Evolutionary conservation across 2,113 vertebrate genomes (phyloP).

Genomic region (Gobiocypris rarus): DNA sequence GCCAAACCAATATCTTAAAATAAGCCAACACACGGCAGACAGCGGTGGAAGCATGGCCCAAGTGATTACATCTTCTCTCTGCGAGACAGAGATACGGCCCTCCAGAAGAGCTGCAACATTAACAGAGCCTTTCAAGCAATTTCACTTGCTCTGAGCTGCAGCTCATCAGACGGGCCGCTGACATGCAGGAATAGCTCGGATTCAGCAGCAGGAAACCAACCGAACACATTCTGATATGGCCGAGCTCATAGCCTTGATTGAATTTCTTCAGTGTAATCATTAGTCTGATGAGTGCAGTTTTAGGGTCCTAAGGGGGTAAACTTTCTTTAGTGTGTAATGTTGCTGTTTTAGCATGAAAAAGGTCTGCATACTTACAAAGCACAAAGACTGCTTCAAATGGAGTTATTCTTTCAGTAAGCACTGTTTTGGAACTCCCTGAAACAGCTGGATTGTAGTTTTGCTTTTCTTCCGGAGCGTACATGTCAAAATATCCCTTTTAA

Average conservation of each 20-base stretch:
- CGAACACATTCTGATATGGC: not conserved
- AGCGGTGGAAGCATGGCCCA: slow-evolving; percentile 56
- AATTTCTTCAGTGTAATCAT: too few relatives aligned
- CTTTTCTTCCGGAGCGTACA: too few relatives aligned
- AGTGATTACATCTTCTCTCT: slow-evolving; percentile 63
- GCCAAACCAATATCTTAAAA: slow-evolving; percentile 73
- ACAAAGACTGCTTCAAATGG: too few relatives aligned
- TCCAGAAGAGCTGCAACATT: slow-evolving; percentile 56
- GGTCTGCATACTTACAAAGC: too few relatives aligned
- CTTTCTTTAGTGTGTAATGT: too few relatives aligned
- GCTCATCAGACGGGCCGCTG: not conserved
- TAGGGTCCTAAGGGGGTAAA: too few relatives aligned
- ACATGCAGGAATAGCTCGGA: not conserved
- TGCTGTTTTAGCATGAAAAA: too few relatives aligned
- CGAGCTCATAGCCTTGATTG: not conserved
- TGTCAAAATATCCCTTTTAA: too few relatives aligned
- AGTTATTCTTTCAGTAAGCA: too few relatives aligned
- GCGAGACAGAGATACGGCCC: slow-evolving; percentile 55
- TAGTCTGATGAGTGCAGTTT: not conserved
- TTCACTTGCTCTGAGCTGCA: not conserved
- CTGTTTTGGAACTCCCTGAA: too few relatives aligned
- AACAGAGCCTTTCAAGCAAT: slow-evolving; percentile 34
- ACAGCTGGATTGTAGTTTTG: too few relatives aligned
- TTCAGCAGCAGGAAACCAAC: not conserved
- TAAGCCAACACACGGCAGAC: slow-evolving; percentile 63